Evolutionary conservation across 1,140 invertebrate species (phyloP).

Genomic region (Papilio helenus): DNA sequence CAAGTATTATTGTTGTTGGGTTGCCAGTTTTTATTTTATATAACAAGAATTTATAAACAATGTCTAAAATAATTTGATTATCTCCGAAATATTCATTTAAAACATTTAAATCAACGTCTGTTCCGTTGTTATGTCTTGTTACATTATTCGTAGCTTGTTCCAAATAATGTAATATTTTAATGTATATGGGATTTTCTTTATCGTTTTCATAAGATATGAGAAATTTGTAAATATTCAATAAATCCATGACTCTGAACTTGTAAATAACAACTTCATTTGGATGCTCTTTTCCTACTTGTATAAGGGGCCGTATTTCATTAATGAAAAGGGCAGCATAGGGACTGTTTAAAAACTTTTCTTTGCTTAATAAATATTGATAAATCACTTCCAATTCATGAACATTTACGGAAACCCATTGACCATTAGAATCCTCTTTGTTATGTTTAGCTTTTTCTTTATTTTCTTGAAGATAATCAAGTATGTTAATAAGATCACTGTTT

Average conservation of each 20-base stretch:
- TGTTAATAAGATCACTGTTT: slow-evolving; percentile 3
- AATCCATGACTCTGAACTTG: neutral
- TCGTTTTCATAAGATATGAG: neutral
- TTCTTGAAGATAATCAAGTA: neutral
- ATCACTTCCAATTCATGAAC: neutral
- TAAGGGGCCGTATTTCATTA: neutral
- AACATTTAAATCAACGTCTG: neutral
- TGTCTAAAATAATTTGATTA: neutral
- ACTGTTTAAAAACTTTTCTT: neutral
- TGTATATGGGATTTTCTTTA: neutral
- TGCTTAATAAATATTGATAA: slow-evolving; percentile 18
- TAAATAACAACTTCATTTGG: neutral
- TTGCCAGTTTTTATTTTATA: neutral
- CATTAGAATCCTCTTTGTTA: slow-evolving; percentile 7
- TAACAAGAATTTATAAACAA: neutral
- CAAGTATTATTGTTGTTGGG: neutral
- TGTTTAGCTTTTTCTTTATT: neutral
- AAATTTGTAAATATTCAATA: neutral
- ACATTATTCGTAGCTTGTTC: neutral
- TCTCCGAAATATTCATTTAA: slow-evolving; percentile 6
- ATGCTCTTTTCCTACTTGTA: neutral
- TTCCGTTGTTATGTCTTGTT: neutral
- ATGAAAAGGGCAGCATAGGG: neutral
- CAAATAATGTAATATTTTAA: slow-evolving; percentile 1
- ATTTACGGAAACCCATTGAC: neutral